Conservation (phyloP, 2,113 vertebrate species). For the Peromyscus maniculatus region DNA sequence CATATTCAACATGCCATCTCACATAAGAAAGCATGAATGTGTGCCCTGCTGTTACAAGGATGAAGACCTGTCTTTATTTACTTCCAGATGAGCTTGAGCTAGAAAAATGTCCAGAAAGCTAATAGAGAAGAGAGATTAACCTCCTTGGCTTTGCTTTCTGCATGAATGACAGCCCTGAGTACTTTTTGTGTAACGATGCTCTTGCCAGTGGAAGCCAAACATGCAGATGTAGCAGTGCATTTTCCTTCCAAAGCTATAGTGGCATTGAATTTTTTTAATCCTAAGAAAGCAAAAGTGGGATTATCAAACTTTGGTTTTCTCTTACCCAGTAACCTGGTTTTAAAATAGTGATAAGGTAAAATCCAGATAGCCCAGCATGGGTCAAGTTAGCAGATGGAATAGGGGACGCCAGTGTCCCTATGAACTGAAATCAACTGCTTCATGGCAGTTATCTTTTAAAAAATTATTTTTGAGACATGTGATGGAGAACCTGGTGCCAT, state of each 20-base stretch:
- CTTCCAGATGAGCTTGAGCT: background rate
- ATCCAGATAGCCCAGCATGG: background rate
- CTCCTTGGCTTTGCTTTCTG: background rate
- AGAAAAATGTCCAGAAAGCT: constrained; percentile 9
- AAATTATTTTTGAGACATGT: background rate
- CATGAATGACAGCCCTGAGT: background rate
- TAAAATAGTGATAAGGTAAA: background rate
- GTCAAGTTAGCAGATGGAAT: background rate
- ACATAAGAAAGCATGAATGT: background rate
- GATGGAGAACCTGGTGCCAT: background rate
- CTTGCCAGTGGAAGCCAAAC: background rate
- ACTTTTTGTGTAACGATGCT: background rate
- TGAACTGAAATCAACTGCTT: background rate
- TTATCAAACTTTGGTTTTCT: background rate
- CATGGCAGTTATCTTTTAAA: background rate
- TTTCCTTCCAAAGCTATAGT: background rate
- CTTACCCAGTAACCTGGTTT: background rate
- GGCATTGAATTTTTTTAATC: background rate
- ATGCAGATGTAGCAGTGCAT: background rate
- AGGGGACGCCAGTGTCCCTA: background rate
- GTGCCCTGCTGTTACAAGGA: background rate
- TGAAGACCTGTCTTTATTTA: background rate
- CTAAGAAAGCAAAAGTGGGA: background rate
- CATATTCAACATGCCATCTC: background rate
- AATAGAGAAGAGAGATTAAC: background rate